These are phyloP conservation scores for Alca torda DNA, from an alignment of 2,797 vertebrate genomes.

Conservation along the genomic window DNA sequence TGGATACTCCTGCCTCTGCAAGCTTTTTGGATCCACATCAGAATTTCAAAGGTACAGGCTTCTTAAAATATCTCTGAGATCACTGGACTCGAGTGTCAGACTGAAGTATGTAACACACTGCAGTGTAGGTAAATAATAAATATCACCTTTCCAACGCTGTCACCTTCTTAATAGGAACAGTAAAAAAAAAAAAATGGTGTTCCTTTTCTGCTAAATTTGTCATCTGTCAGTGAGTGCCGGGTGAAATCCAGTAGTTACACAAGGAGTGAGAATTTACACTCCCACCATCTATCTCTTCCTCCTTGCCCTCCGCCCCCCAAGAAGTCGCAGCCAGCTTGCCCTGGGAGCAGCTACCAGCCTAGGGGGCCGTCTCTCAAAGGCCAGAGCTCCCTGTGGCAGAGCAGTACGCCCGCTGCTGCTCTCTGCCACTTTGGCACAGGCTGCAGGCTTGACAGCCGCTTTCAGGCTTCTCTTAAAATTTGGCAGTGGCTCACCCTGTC, in stretches of 20 bases:
- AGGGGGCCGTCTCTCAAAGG: background rate
- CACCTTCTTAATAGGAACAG: background rate
- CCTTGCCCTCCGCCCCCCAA: background rate
- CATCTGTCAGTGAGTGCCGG: background rate
- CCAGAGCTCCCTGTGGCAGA: background rate
- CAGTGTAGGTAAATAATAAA: background rate
- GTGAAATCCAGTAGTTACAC: background rate
- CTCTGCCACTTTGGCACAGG: fast-evolving
- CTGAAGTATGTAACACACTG: background rate
- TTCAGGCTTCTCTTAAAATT: background rate
- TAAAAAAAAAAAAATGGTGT: background rate
- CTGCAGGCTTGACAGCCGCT: background rate
- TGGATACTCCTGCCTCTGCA: background rate
- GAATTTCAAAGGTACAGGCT: background rate
- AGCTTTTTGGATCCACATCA: background rate
- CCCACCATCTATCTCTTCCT: background rate
- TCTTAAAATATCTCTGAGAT: background rate
- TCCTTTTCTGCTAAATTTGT: background rate
- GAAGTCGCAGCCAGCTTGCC: fast-evolving
- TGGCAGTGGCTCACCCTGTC: background rate
- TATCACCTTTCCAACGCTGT: background rate
- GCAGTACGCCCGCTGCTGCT: background rate
- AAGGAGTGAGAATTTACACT: background rate
- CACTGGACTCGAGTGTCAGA: background rate
- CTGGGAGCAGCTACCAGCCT: background rate